Evolutionary conservation across 2,113 vertebrate genomes (phyloP).

Genomic region (Zapus hudsonius): DNA sequence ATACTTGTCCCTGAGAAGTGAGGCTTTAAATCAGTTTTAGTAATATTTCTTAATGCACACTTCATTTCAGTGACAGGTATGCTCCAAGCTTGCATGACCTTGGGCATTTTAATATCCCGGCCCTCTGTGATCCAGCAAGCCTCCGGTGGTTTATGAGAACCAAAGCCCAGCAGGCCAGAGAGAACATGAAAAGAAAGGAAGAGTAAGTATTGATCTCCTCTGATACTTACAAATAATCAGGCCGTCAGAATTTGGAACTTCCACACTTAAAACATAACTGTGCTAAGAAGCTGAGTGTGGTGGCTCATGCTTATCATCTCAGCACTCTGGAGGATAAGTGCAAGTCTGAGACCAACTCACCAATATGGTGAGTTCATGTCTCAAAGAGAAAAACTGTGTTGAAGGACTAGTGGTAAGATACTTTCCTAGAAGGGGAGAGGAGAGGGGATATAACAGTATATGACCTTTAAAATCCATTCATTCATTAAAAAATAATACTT

Average conservation of each 20-base stretch:
- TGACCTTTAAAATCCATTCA: no score
- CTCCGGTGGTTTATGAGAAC: conserved; percentile 93
- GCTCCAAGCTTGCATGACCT: conserved; percentile 91
- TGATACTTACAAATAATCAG: not conserved
- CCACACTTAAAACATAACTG: no score
- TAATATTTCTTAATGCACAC: conserved; percentile 25
- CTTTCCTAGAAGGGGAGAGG: not conserved
- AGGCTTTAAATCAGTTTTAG: not conserved
- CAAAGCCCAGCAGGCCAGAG: conserved; percentile 91
- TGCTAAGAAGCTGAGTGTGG: not conserved
- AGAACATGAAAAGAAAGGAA: conserved; percentile 86
- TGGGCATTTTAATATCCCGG: conserved; percentile 93
- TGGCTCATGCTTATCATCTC: no score
- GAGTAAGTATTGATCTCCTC: conserved; percentile 86
- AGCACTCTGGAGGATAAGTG: no score
- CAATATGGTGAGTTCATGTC: not conserved
- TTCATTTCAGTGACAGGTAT: conserved; percentile 88
- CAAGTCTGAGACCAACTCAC: no score
- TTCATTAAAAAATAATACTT: no score
- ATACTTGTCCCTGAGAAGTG: not conserved
- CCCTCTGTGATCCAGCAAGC: conserved; percentile 86
- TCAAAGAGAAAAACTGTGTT: not conserved
- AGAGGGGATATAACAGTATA: no score
- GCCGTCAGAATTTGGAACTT: not conserved
- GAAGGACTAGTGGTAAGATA: not conserved